Conservation (phyloP, 2,888 invertebrate species). For the Clistopyga incitator region DNA sequence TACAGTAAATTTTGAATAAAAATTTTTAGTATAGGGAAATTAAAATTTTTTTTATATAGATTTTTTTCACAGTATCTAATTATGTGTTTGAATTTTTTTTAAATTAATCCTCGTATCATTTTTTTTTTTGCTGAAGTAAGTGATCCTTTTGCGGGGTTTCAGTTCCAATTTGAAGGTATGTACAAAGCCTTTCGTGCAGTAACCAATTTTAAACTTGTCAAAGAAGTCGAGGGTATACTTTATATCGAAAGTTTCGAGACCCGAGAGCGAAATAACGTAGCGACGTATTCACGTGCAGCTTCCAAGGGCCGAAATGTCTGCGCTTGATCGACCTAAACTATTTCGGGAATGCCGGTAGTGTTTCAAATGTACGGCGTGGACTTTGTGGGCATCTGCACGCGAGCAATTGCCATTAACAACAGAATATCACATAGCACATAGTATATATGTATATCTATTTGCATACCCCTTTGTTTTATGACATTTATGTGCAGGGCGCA, state of each 20-base stretch:
- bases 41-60: too few relatives aligned
- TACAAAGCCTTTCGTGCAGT: neutral
- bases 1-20: too few relatives aligned
- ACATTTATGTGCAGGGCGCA: neutral
- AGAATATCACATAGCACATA: neutral
- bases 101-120: too few relatives aligned
- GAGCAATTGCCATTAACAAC: constrained; percentile 38
- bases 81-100: too few relatives aligned
- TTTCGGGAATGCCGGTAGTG: constrained; percentile 34
- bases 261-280: neutral
- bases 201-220: neutral
- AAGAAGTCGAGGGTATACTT: neutral
- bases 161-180: neutral
- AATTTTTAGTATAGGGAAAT: neutral
- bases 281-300: neutral
- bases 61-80: too few relatives aligned
- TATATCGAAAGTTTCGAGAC: neutral
- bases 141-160: neutral
- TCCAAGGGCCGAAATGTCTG: constrained; percentile 36
- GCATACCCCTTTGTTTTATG: neutral
- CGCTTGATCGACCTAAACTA: constrained; percentile 42
- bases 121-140: too few relatives aligned
- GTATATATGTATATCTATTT: neutral
- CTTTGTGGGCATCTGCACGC: constrained; percentile 44
- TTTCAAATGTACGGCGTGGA: neutral